Evolutionary conservation across 23 tunicate species (phyloP), one percentile per base, ranked within the genome.

Genomic region (Corella eumyota): DNA sequence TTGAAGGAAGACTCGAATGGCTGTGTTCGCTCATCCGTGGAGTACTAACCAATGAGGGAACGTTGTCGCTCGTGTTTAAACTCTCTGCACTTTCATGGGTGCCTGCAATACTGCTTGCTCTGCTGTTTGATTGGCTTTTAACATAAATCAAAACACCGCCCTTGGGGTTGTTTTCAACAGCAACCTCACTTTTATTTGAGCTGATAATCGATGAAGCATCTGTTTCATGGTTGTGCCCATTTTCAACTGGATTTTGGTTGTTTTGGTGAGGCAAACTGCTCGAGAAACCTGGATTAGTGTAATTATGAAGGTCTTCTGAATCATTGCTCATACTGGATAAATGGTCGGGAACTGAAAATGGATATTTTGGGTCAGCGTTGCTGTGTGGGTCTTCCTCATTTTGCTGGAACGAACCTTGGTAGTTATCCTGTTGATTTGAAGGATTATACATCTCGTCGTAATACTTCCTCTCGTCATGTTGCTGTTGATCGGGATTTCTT

Each of bases 141-240:
- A 81, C 80, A 68, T 81, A 81, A 19, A 81, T 70, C 56, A 81
- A 36, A 60, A 79, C 77, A 9, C 70, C 70, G 22, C 69, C 65
- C 66, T 73, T 81, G 1, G 67, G 36, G 34, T 45, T 48, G 47
- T 20, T 63, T 31, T 69, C 36, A 1, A 73, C 69, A 21, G 80
- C 69, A 13, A 70, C 64, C 44, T 81, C 80, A 38, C 78, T 49
- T 27, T 62, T 62, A 45, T 65, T 35, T 17, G 72, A 64, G 24
- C 83, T 67, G 28, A 58, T 53, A 1, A 50, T 74, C 15, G 83
- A 76, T 15, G 85, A 78, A 2, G 62, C 46, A 61, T 78, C 85
- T 9, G 85, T 68, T 29, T 34, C 32, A 1, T 26, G 30, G 34
- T 67, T 20, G 67, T 60, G 77, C 21, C 67, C 67, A 40, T 63